A percentile compares a stretch with the other conserved stretches of the same genome.
Conservation (phyloP, 2,888 invertebrate species). For the Polyommatus iphigenia region DNA sequence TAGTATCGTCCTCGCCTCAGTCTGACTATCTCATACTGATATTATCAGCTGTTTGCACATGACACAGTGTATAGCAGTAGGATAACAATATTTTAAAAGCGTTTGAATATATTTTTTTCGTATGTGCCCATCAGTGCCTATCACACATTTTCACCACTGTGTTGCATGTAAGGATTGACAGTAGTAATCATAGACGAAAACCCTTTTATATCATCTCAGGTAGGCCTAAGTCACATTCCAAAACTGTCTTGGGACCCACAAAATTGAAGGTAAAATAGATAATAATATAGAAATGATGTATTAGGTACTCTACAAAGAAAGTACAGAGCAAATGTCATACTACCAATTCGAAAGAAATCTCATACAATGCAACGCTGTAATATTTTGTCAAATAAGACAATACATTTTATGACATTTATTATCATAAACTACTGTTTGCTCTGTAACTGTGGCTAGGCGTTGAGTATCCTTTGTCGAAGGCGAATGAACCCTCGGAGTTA, state of each 20-base stretch:
- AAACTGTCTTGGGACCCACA: no score
- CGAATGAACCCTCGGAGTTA: conserved; percentile 19
- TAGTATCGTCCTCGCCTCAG: not conserved
- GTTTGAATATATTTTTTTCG: not conserved
- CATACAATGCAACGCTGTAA: not conserved
- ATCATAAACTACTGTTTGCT: not conserved
- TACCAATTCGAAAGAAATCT: not conserved
- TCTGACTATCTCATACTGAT: conserved; percentile 7
- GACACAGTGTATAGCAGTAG: not conserved
- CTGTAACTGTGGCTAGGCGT: not conserved
- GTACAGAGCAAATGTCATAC: no score
- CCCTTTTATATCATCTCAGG: no score
- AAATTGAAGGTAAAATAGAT: no score
- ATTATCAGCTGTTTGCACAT: conserved; percentile 23
- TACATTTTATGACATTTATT: no score
- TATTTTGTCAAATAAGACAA: not conserved
- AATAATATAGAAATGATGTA: no score
- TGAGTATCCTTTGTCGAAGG: conserved; percentile 17
- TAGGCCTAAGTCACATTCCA: no score
- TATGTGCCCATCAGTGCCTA: no score
- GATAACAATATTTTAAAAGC: not conserved
- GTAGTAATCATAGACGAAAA: no score
- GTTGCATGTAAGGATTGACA: no score
- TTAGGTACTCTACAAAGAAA: no score
- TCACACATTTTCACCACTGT: no score